Percentiles rank a stretch among this genome's conserved stretches.
phyloP scores from a whole-genome alignment of 2,797 vertebrate species.

The Acanthurus leucopareius region DNA sequence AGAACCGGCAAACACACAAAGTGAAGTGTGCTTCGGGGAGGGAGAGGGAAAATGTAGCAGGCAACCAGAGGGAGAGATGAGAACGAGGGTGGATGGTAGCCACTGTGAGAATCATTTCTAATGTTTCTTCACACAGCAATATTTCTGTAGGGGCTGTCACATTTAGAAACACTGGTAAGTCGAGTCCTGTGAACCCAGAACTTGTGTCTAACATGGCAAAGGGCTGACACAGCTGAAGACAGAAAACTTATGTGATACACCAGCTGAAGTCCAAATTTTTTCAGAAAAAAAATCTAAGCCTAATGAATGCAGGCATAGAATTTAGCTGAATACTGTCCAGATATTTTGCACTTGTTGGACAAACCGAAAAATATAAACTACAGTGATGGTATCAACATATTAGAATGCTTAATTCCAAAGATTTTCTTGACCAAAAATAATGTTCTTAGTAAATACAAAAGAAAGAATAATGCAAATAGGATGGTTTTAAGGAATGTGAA shows the following conservation, averaged over 20 bases:
- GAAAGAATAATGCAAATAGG: neutral
- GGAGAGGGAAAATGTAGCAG: slow-evolving; percentile 61
- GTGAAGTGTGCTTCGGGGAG: slow-evolving; percentile 63
- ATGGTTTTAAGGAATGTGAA: neutral
- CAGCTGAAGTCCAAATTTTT: slow-evolving; percentile 35
- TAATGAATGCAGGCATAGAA: neutral
- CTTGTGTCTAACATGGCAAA: slow-evolving; percentile 62
- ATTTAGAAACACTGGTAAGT: slow-evolving; percentile 75
- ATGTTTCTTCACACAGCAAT: slow-evolving; percentile 74
- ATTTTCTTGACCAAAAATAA: neutral
- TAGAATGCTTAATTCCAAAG: neutral
- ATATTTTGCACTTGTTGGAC: slow-evolving; percentile 16
- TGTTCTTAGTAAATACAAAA: neutral
- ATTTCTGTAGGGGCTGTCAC: slow-evolving; percentile 77
- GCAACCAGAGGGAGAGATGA: slow-evolving; percentile 59
- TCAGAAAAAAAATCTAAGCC: slow-evolving; percentile 37
- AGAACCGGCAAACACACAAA: slow-evolving; percentile 66
- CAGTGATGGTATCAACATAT: neutral
- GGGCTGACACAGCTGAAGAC: slow-evolving; percentile 42
- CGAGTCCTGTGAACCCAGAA: slow-evolving; percentile 65
- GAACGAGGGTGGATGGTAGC: slow-evolving; percentile 64
- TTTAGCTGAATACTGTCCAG: neutral
- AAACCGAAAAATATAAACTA: slow-evolving; percentile 1
- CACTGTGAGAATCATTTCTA: slow-evolving; percentile 80
- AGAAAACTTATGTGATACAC: slow-evolving; percentile 41